Percentiles rank a stretch among this genome's conserved stretches.
Conservation (phyloP, 2,113 vertebrate genomes). For the Brachypodius melanocephalos region DNA sequence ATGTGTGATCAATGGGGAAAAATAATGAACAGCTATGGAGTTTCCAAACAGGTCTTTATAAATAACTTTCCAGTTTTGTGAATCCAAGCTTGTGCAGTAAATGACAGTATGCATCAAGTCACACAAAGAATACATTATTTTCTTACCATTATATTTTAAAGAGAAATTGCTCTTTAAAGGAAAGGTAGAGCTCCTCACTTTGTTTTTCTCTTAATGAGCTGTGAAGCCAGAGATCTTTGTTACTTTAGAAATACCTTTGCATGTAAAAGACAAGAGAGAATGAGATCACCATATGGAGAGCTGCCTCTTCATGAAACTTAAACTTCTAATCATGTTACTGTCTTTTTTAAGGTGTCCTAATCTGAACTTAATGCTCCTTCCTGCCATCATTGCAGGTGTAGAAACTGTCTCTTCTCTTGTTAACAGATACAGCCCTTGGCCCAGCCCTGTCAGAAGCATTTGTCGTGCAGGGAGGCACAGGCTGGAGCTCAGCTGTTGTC, state of each 20-base stretch:
- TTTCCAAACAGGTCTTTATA: not conserved
- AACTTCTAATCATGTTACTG: not conserved
- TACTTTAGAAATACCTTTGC: not conserved
- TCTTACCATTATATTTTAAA: not conserved
- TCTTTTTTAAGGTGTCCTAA: not conserved
- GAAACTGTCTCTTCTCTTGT: not conserved
- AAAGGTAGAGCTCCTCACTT: not conserved
- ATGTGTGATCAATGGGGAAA: not conserved
- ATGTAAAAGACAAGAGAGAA: not conserved
- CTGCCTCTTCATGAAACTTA: not conserved
- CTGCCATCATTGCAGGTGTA: not conserved
- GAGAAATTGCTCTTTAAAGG: not conserved
- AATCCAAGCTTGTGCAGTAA: not conserved
- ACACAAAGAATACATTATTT: not conserved
- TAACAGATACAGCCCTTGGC: not conserved
- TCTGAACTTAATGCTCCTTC: not conserved
- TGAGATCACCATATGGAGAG: not conserved
- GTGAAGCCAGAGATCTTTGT: not conserved
- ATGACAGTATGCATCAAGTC: not conserved
- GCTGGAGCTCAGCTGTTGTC: not conserved
- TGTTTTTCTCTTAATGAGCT: not conserved
- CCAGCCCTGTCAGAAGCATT: not conserved
- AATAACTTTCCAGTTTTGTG: not conserved
- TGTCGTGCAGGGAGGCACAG: not conserved
- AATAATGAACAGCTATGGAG: not conserved